These are phyloP conservation scores for Branchipolynoe longqiensis DNA, from an alignment of 2,888 invertebrate genomes.

Conservation along the genomic window DNA sequence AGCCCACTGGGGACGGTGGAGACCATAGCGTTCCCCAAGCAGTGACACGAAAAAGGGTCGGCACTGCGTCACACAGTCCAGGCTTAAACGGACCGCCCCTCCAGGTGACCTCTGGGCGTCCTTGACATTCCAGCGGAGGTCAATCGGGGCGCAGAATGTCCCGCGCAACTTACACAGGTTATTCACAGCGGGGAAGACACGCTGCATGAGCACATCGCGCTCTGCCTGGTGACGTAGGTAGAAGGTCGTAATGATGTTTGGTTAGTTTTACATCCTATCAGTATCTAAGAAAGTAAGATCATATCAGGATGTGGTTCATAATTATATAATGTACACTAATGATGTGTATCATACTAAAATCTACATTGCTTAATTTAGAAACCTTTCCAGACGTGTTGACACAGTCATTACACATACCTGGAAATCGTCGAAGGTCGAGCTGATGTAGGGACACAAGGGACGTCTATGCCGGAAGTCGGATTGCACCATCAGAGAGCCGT, in stretches of 20 bases:
- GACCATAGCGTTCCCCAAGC: constrained; percentile 79
- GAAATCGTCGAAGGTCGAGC: constrained; percentile 67
- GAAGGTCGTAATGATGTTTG: neutral
- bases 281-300: neutral
- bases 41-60: constrained; percentile 79
- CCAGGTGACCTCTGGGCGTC: constrained; percentile 71
- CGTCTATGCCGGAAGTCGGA: constrained; percentile 1
- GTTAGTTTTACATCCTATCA: neutral
- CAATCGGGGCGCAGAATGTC: constrained; percentile 75
- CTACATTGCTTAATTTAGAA: neutral
- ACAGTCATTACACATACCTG: constrained; percentile 60
- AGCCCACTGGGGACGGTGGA: constrained; percentile 63
- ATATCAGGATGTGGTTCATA: neutral
- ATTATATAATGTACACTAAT: neutral
- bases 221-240: constrained; percentile 65
- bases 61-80: constrained; percentile 74
- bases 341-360: neutral
- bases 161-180: constrained; percentile 73
- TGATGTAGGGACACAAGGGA: constrained; percentile 64
- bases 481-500: no score
- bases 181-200: constrained; percentile 75
- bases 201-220: constrained; percentile 64
- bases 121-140: constrained; percentile 74
- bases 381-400: neutral
- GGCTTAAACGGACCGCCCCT: constrained; percentile 71